Base-by-base conservation (phyloP, 2,888 invertebrate species). In the Kuschelorhynchus macadamiae region DNA sequence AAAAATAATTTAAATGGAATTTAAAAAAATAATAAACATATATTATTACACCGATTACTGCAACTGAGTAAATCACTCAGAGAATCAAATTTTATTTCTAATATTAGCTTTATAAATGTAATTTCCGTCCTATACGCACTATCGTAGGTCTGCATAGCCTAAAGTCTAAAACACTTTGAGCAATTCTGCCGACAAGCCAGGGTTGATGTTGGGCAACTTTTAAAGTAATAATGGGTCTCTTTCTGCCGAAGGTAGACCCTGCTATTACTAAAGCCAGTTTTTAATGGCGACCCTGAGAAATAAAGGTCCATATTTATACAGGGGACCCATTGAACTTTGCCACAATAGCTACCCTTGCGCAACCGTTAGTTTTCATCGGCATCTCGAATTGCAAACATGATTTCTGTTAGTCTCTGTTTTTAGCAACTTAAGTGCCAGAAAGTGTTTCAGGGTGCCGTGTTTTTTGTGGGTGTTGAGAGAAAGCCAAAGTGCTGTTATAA, bases 261-360 rank as follows among this genome's bases (percentile, higher is more conserved):
- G 73, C 72, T 76, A 76, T 78, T 80, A 82, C 80, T 82, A 82
- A 82, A 82, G 81, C 76, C 77, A 81, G 81, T 81, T 82, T 71
- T 82, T 82, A 83, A 83, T 82, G 82, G 82, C 83, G 81, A 79
- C 82, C 81, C 81, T 82, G 81, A 80, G 69, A 73, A 25, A 74
- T 66, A 74, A 76, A 79, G 76, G 39, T 77, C 78, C 77, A 78
- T 78, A 77, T 78, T 77, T 78, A 73, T 74, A 77, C 77, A 78
- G 76, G 81, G 79, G 78, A 65, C 47, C 64, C 61, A 63, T 64
- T 60, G 42, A 52, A 57, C 36, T 52, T 60, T 55, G 59, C 32
- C 53, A 59, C 32, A 32, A 60, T 46, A 60, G 50, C 47, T 36
- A 53, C 61, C 69, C 72, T 72, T 68, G 71, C 68, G 71, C 72